These are phyloP conservation scores for Eriocheir sinensis DNA, from an alignment of 1,140 invertebrate species.

Conservation along the genomic window DNA sequence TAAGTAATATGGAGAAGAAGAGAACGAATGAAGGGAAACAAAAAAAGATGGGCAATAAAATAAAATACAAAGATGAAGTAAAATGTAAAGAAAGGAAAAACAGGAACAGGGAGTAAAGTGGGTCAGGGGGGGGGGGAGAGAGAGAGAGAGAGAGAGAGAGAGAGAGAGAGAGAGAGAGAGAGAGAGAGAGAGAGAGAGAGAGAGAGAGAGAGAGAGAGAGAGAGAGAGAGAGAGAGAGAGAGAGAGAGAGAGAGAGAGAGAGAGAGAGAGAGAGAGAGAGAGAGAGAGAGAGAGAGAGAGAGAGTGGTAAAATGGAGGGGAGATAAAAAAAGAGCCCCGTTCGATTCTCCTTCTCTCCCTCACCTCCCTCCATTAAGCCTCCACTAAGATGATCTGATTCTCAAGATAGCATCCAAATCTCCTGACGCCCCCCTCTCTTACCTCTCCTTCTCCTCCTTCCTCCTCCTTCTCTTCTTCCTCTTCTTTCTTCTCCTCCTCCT, in stretches of 20 bases:
- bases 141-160: background rate
- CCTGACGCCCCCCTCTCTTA: no score
- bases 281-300: background rate
- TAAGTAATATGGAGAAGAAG: background rate
- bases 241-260: background rate
- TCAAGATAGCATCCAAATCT: no score
- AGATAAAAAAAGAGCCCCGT: background rate
- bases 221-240: background rate
- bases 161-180: background rate
- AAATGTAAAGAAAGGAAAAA: background rate
- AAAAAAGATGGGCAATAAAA: background rate
- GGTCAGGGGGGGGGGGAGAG: no score
- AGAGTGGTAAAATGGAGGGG: background rate
- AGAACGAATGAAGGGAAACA: background rate
- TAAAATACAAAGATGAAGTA: background rate
- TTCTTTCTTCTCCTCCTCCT: background rate
- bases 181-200: background rate
- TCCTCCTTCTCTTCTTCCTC: no score
- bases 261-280: background rate
- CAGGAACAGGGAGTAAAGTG: background rate
- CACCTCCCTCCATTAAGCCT: background rate
- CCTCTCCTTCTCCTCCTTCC: background rate
- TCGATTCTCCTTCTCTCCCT: background rate
- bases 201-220: background rate
- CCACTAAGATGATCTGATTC: slow-evolving; percentile 24